phyloP scores from a whole-genome alignment of 92 coral and sea anemone species.

The Epizoanthus illoricatus region DNA sequence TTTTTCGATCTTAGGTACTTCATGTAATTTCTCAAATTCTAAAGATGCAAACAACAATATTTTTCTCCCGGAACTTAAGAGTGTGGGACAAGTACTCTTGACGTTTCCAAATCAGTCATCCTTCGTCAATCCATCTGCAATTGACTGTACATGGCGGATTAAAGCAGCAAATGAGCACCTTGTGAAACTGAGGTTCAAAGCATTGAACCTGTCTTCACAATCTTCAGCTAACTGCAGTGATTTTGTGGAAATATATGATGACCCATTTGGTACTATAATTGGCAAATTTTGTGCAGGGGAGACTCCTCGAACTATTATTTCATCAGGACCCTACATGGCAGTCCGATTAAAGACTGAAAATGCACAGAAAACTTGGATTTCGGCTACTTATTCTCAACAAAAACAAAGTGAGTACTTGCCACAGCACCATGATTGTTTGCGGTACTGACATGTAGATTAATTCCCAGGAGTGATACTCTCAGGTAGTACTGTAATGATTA shows the following conservation, averaged over 20 bases:
- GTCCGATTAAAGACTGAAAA: conserved; percentile 14
- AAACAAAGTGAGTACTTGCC: conserved; percentile 10
- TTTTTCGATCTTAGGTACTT: not conserved
- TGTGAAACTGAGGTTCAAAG: not conserved
- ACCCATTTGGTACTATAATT: conserved; percentile 32
- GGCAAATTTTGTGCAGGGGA: conserved; percentile 28
- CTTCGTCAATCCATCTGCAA: not conserved
- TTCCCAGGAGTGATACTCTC: not conserved
- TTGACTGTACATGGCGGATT: conserved; percentile 35
- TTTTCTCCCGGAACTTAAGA: conserved; percentile 17
- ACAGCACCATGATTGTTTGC: too few species aligned
- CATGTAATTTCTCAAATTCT: conserved; percentile 21
- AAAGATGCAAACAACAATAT: conserved; percentile 32
- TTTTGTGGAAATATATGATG: conserved; percentile 30
- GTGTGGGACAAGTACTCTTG: not conserved
- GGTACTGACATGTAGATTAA: not conserved
- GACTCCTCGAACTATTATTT: not conserved
- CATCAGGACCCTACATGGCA: conserved; percentile 31
- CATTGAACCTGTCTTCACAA: conserved; percentile 27
- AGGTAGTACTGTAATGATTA: too few species aligned
- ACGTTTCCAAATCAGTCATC: conserved; percentile 30
- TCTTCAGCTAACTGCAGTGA: conserved; percentile 2
- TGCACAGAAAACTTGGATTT: conserved; percentile 19
- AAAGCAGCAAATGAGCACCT: conserved; percentile 8
- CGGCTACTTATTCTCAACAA: conserved; percentile 10